Evolutionary conservation across 2,113 vertebrate genomes (phyloP), one percentile per base, ranked within the genome.

Genomic region (Nannobrachium achirus): DNA sequence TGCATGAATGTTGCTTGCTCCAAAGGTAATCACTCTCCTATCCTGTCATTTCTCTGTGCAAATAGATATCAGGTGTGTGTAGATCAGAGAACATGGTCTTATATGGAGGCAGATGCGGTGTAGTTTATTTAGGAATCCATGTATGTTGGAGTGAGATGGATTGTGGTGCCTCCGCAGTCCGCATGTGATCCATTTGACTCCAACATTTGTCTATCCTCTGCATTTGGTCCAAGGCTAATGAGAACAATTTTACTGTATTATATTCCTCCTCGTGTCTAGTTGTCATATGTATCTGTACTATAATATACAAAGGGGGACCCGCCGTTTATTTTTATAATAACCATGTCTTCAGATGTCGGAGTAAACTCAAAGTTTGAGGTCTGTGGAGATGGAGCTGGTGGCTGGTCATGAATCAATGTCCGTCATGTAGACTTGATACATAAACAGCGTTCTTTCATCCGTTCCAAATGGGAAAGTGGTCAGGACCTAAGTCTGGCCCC

Each of bases 41-140:
- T 74, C 59, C 55, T 69, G 81, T 74, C 59, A 76, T 66, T 62
- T 75, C 40, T 75, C 40, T 71, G 39, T 39, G 66, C 50, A 68
- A 59, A 59, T 63, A 73, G 25, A 33, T 53, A 33, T 20, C 52
- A 33, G 41, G 56, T 58, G 67, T 73, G 48, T 56, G 45, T 65
- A 6, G 56, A 63, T 68, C 58, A 69, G 33, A 55, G 6, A 56
- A 40, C 51, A 25, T 78, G 72, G 50, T 20, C 19, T 39, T 53
- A 15, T 53, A 15, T 13, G 0, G 51, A 70, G 46, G 44, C 58
- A 19, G 25, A 25, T 25, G 25, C 25, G 25, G 25, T 33, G 25
- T 33, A 33, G 25, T 33, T 33, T 33, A 5, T 33, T 33, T 33
- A 33, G 25, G 1, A 33, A 33, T n/a, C n/a, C n/a, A n/a, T n/a